Conservation (phyloP, 2,888 invertebrate species). For the Acleris literana region DNA sequence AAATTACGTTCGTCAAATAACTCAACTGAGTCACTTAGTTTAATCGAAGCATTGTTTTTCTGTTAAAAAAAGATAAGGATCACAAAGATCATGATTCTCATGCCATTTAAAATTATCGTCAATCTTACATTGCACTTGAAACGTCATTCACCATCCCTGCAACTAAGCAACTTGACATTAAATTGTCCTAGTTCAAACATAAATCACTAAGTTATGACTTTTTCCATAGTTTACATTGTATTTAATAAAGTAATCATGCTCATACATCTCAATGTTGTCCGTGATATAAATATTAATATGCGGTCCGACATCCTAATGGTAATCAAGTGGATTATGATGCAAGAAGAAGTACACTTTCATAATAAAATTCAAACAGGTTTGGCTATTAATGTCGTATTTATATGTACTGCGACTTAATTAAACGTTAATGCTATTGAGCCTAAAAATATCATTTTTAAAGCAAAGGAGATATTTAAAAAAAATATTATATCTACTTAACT, state of each 20-base stretch:
- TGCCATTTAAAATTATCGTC: no score
- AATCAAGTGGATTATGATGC: constrained; percentile 45
- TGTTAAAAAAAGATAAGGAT: no score
- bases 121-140: no score
- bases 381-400: constrained; percentile 12
- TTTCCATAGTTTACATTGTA: neutral
- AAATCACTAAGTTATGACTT: no score
- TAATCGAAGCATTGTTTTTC: no score
- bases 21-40: no score
- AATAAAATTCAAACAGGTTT: constrained; percentile 35
- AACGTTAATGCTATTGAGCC: neutral
- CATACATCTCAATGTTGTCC: constrained; percentile 15
- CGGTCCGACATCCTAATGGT: constrained; percentile 28
- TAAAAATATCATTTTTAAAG: neutral
- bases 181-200: no score
- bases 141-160: no score
- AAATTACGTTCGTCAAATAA: no score
- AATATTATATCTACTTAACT: no score
- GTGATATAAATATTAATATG: constrained; percentile 23
- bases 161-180: no score
- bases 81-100: no score
- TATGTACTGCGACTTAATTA: neutral
- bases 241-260: neutral
- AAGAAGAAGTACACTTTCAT: constrained; percentile 50
- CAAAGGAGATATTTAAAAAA: neutral